These are phyloP conservation scores for Castor canadensis DNA, from an alignment of 2,113 vertebrate species.

Conservation along the genomic window DNA sequence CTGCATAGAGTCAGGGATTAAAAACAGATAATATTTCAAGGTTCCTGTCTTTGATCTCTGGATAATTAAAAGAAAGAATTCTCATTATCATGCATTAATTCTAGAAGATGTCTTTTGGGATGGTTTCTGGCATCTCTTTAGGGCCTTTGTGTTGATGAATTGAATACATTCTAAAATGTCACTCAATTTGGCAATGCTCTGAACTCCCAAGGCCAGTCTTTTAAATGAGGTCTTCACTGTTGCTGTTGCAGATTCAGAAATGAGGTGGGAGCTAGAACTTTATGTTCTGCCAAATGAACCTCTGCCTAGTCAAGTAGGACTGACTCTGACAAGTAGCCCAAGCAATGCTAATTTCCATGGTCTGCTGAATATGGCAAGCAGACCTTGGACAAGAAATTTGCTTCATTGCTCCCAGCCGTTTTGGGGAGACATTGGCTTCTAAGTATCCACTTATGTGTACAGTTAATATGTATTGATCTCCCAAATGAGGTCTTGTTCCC, in stretches of 20 bases:
- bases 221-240: neutral
- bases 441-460: neutral
- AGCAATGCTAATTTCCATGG: neutral
- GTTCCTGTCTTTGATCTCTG: conserved; percentile 19
- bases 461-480: neutral
- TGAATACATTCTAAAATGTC: neutral
- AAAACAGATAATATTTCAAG: neutral
- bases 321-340: neutral
- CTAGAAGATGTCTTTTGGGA: neutral
- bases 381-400: neutral
- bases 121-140: neutral
- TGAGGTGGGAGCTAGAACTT: neutral
- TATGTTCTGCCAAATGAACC: neutral
- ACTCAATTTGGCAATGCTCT: neutral
- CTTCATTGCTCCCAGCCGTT: neutral
- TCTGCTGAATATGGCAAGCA: neutral
- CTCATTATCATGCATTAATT: neutral
- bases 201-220: neutral
- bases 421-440: neutral
- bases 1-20: neutral
- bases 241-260: neutral
- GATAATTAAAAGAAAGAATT: neutral
- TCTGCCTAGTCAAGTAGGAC: neutral
- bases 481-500: neutral
- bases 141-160: neutral